Evolutionary conservation across 2,888 invertebrate genomes (phyloP).

Genomic region (Augiades crinisus): DNA sequence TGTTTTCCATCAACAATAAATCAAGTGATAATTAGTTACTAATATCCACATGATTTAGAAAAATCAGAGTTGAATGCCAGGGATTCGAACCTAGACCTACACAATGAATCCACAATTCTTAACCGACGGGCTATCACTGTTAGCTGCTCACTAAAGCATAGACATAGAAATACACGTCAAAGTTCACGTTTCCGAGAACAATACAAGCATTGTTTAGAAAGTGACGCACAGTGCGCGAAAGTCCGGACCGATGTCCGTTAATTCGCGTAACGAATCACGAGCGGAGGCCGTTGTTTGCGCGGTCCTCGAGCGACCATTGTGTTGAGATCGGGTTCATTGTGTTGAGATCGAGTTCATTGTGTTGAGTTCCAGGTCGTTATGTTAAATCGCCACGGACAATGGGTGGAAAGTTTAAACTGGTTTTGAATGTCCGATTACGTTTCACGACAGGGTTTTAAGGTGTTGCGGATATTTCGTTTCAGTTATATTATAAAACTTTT

Average conservation of each 20-base stretch:
- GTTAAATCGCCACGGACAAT: not conserved
- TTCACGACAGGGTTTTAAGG: not conserved
- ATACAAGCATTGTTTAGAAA: constrained; percentile 13
- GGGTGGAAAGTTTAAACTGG: constrained; percentile 6
- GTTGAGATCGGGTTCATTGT: not conserved
- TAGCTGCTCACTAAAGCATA: too few species aligned
- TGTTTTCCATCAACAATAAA: too few species aligned
- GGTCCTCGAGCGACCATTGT: not conserved
- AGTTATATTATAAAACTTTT: too few species aligned
- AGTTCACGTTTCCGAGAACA: not conserved
- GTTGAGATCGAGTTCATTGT: constrained; percentile 1
- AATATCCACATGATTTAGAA: too few species aligned
- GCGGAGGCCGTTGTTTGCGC: not conserved
- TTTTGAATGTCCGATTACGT: not conserved
- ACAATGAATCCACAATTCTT: too few species aligned
- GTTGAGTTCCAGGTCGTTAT: constrained; percentile 4
- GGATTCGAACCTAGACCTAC: too few species aligned
- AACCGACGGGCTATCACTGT: too few species aligned
- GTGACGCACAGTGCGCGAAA: constrained; percentile 9
- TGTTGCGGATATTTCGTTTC: not conserved
- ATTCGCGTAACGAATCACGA: constrained; percentile 18
- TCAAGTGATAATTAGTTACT: too few species aligned
- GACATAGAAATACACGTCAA: not conserved
- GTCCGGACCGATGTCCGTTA: not conserved
- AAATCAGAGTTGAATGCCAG: too few species aligned